Base-by-base conservation (phyloP, 2,113 vertebrate genomes). In the Anser cygnoides region DNA sequence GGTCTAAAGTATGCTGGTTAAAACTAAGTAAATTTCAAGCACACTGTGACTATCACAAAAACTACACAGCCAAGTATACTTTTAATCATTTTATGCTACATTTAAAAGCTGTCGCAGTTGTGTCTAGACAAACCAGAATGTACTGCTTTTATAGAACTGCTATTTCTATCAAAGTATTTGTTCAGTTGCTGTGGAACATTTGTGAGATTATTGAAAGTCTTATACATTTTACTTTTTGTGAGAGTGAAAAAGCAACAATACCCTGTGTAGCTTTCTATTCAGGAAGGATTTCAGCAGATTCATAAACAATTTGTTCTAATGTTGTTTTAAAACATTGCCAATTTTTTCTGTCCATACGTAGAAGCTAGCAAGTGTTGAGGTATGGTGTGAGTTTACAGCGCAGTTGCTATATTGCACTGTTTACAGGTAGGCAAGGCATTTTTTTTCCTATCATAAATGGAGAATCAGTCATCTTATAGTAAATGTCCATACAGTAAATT, bases 301-400 rank as follows among this genome's bases (percentile, higher is more conserved):
- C 84, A 43, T 80, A 72, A 92, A 77, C n/a, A 70, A 80, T 88
- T 97, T 95, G 86, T 88, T 94, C 23, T 94, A 76, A 93, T 95
- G 95, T 93, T 96, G 93, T 95, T 97, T 92, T 95, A 94, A 96
- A 96, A 97, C 87, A 94, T 89, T 95, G 78, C 54, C 76, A 77
- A 52, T 87, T 89, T 92, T 70, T 90, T 92, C 78, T 85, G 71
- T 73, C 87, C 81, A 31, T 58, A 31, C 29, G 72, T 62, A 41
- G 83, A 94, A 96, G 62, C 28, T 90, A 43, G 57, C 62, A 73
- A 73, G 57, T 0, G 0, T 0, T 76, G 55, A 81, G 68, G 25
- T 83, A 11, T 15, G 44, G 11, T 70, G 31, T 63, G 57, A 75
- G 10, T 71, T 84, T 44, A 50, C 35, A 57, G 15, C 41, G 46